Evolutionary conservation across 64 coral and sea anemone species (phyloP).

Genomic region (Acropora tenuis): DNA sequence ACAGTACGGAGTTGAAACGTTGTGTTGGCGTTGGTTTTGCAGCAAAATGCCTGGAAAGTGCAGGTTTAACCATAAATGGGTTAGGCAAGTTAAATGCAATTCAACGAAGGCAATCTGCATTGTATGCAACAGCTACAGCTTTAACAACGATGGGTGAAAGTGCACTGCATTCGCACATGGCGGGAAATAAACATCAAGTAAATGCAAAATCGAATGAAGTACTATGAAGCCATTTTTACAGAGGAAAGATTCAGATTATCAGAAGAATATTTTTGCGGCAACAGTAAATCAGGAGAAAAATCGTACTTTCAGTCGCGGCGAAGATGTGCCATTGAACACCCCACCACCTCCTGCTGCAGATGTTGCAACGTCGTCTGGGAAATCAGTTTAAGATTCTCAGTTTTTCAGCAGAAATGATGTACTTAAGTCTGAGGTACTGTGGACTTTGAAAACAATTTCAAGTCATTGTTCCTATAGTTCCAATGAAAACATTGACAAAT

Average conservation of each 20-base stretch:
- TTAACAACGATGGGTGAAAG: constrained; percentile 33
- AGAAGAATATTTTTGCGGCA: constrained; percentile 25
- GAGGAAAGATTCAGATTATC: constrained; percentile 30
- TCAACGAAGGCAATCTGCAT: constrained; percentile 15
- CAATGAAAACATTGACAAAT: constrained; percentile 43
- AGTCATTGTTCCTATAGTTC: constrained; percentile 32
- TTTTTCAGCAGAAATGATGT: too few species aligned
- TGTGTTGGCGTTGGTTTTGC: constrained; percentile 10
- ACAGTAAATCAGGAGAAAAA: too few species aligned
- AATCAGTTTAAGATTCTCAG: too few species aligned
- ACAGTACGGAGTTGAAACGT: constrained; percentile 16
- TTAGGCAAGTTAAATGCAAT: neutral
- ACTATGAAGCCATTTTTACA: constrained; percentile 28
- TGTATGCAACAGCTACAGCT: too few species aligned
- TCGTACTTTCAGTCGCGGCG: too few species aligned
- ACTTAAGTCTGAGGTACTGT: too few species aligned
- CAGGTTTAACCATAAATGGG: too few species aligned
- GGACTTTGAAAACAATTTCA: too few species aligned
- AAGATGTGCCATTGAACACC: too few species aligned
- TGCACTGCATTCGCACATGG: constrained; percentile 48
- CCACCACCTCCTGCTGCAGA: constrained; percentile 33
- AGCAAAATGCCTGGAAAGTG: too few species aligned
- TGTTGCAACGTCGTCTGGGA: constrained; percentile 37
- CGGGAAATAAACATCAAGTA: too few species aligned
- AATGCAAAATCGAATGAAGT: constrained; percentile 57